Base-by-base conservation (phyloP, 2,797 vertebrate species). In the Arnoldichthys spilopterus region DNA sequence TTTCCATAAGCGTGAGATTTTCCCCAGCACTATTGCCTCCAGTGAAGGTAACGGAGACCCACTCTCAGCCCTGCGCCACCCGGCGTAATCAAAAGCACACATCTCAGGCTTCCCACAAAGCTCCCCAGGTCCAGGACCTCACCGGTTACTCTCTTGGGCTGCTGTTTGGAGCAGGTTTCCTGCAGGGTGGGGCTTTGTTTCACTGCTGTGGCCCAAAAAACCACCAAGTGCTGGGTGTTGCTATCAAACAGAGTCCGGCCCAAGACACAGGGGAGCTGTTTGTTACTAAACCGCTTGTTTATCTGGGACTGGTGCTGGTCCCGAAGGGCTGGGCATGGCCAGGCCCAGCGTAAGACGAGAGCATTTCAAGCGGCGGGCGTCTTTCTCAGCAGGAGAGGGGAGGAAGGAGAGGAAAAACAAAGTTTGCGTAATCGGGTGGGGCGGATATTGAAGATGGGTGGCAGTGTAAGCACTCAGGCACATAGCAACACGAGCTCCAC, bases 401-500 rank as follows among this genome's bases (percentile, higher is more conserved):
- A 84, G 84, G 82, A 88, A 83, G 85, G 82, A 89, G 86, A 88
- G 83, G 78, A 86, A 87, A 92, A 89, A 88, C 83, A 89, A 88
- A 85, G 79, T 86, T 94, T 92, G 83, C 68, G 62, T 93, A 93
- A 88, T 87, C 90, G 86, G 88, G 91, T 91, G 91, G 91, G 88
- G 85, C 85, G 85, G 84, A 85, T 89, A 89, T 87, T 89, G 87
- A 90, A 93, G 87, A 87, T 88, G 89, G 86, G 89, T 90, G 90
- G 77, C 89, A 82, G 86, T 32, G 54, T 69, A 80, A 86, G 85
- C 74, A 80, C 28, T 54, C 64, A 75, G 64, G 77, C 76, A 77
- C 74, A 80, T 66, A 83, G 77, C 62, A 80, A 71, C 68, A 74
- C 18, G 64, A 58, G 73, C 83, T 82, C 85, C 86, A 85, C 87